Percentiles rank a stretch among this genome's conserved stretches.
Evolutionary conservation across 2,113 vertebrate genomes (phyloP).

Genomic region (Leptobrachium leishanense): DNA sequence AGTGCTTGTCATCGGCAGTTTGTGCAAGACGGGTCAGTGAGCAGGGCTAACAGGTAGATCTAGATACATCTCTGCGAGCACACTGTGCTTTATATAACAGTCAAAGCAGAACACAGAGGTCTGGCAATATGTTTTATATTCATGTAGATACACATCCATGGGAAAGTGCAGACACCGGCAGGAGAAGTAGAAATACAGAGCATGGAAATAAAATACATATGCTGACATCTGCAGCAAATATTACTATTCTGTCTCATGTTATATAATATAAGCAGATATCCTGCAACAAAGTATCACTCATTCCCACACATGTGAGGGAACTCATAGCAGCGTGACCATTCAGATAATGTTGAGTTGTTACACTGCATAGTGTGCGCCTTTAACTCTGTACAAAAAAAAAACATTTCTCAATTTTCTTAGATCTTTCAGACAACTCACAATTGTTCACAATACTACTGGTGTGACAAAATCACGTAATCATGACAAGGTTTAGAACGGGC

Average conservation of each 20-base stretch:
- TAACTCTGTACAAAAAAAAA: too few species aligned
- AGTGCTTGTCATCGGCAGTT: background rate
- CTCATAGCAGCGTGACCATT: too few species aligned
- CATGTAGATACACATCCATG: background rate
- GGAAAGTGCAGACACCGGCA: background rate
- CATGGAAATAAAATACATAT: background rate
- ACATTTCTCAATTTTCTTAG: too few species aligned
- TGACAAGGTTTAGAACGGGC: too few species aligned
- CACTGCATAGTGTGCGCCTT: too few species aligned
- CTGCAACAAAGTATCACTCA: background rate
- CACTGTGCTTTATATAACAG: conserved; percentile 3
- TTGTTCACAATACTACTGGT: too few species aligned
- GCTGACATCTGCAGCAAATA: background rate
- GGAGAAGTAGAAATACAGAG: background rate
- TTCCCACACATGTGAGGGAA: too few species aligned
- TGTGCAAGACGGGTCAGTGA: conserved; percentile 1
- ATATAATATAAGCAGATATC: background rate
- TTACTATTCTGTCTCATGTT: background rate
- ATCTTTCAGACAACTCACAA: too few species aligned
- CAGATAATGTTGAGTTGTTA: too few species aligned
- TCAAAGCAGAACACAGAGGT: conserved; percentile 12
- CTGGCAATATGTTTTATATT: conserved; percentile 6
- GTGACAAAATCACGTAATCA: too few species aligned
- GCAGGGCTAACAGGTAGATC: background rate
- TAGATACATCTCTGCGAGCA: background rate